Evolutionary conservation across 2,888 invertebrate genomes (phyloP), one percentile per base, ranked within the genome.

Genomic region (Drosophila algonquin): DNA sequence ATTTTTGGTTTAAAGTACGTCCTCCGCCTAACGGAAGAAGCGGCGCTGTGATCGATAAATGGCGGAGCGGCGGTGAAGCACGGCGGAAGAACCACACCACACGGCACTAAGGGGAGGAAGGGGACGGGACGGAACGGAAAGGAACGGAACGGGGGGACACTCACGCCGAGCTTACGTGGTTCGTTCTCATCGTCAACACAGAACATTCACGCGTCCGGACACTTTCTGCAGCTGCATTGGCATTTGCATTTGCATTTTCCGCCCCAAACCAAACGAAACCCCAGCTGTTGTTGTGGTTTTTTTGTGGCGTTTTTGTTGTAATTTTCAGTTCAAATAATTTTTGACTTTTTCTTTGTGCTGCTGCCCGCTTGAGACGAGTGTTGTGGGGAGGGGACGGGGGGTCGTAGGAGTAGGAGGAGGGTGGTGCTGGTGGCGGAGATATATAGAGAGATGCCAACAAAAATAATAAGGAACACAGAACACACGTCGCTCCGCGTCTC

Each of bases 1-100:
- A 79, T 77, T 77, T 61, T 21, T 21, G 54, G 69, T 80, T 81
- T 72, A 73, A 50, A 65, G 14, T 62, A 54, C 60, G 55, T 73
- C n/a, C 40, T 40, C 40, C 40, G 27, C 18, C 16, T 4, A 18
- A 27, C 40, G 3, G 14, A 18, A 10, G 4, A 12, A 14, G 50
- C 44, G 50, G 44, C 3, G 50, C 51, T 52, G 58, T 69, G 69
- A 69, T 69, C 69, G 69, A 69, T 69, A 69, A 68, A 69, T 35
- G 40, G 48, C 55, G 45, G 32, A 35, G 52, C 3, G 7, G 68
- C 35, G 30, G 53, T 51, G 51, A 30, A 35, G 35, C 3, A 30
- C 52, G 32, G 27, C 52, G 18, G 27, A 6, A 40, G 40, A 40
- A 40, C n/a, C 32, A 32, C 35, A 35, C 52, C 35, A 18, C 65